Conservation (phyloP, 2,888 invertebrate species). For the Theristus sp. region DNA sequence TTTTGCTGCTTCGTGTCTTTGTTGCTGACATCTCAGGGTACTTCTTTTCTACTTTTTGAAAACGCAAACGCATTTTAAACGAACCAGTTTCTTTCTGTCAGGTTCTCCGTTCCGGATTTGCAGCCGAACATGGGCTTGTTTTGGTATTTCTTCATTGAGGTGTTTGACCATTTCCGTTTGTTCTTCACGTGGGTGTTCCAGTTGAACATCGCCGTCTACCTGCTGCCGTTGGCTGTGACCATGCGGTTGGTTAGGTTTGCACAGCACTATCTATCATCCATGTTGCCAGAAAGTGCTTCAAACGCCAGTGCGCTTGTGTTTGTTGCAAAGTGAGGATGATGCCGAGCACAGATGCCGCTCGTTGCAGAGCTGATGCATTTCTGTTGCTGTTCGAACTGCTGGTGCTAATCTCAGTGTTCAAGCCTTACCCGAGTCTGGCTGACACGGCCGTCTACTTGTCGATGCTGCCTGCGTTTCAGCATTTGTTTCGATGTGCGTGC, state of each 20-base stretch:
- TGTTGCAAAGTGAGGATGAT: too few relatives aligned
- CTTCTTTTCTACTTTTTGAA: neutral
- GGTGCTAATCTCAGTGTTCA: constrained; percentile 63
- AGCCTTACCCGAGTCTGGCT: constrained; percentile 87
- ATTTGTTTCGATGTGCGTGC: constrained; percentile 63
- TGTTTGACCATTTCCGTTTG: constrained; percentile 93
- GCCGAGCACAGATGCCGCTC: neutral
- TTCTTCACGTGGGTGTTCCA: constrained; percentile 91
- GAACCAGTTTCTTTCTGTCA: too few relatives aligned
- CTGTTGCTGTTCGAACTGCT: constrained; percentile 35
- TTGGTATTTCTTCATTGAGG: constrained; percentile 99
- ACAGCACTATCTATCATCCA: too few relatives aligned
- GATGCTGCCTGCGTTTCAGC: constrained; percentile 71
- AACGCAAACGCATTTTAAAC: too few relatives aligned
- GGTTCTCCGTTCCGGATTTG: constrained; percentile 61
- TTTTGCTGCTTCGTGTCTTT: neutral
- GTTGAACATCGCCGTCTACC: constrained; percentile 77
- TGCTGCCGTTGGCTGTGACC: constrained; percentile 51
- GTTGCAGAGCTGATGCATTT: constrained; percentile 30
- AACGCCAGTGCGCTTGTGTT: too few relatives aligned
- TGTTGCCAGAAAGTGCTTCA: too few relatives aligned
- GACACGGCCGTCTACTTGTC: constrained; percentile 81
- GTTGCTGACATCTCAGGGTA: neutral
- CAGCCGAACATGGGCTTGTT: constrained; percentile 92
- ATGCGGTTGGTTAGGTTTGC: constrained; percentile 31